Evolutionary conservation across 1,140 invertebrate species (phyloP), one percentile per base, ranked within the genome.

Genomic region (Drosophila sproati): DNA sequence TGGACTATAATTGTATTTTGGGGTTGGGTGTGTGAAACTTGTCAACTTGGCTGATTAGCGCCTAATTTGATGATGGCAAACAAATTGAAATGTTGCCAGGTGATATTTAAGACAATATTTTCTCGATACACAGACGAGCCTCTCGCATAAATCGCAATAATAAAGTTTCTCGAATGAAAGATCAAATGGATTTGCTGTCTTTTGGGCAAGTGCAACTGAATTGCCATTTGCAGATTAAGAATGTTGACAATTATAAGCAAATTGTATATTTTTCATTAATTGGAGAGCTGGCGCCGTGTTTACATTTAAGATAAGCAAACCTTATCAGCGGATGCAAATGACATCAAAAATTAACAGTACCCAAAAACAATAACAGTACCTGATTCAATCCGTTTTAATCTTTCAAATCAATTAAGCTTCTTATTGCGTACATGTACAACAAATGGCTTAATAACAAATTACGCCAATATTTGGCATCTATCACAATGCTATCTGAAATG

Each of bases 281-380:
- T 52, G 5, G 4, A n/a, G 3, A 52, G 5, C 31, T n/a, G 31
- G 45, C 5, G 50, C 4, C 28, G 64, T 20, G 20, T 77, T 77
- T 85, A 63, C 82, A 70, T 70, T 20, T 79, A 39, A 77, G 83
- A 88, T 89, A 88, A 88, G 77, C 66, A 50, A 45, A 7, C 12
- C 60, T 75, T 88, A 88, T 88, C 83, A 75, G 43, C 50, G 35
- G 10, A n/a, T 29, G 56, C 37, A 37, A 60, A 73, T 35, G 37
- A 12, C 37, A 69, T n/a, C 54, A 69, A 6, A 41, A n/a, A 41
- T 3, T n/a, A 41, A 7, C 10, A 43, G 10, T n/a, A 43, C 10
- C 3, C 10, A n/a, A 43, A 43, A n/a, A 20, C 20, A 20, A 20
- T 20, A 20, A 20, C 20, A 20, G 20, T 20, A 20, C 20, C 20